Evolutionary conservation across 2,888 invertebrate genomes (phyloP).

Genomic region (Stictocephala bisonia): DNA sequence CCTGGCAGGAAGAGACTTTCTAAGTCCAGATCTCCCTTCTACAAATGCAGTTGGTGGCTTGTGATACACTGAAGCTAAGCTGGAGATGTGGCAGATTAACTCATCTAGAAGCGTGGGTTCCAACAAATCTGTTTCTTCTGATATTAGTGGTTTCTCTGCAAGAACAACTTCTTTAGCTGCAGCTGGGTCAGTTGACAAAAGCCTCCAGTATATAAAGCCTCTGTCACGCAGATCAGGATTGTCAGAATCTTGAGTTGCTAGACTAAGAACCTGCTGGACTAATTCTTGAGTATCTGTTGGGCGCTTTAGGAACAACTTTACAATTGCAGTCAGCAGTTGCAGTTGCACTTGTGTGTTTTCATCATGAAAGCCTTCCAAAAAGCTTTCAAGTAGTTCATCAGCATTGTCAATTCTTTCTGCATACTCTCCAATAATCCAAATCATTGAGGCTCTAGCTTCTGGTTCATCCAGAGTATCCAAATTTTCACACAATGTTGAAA

Average conservation of each 20-base stretch:
- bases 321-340: slow-evolving; percentile 96
- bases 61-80: slow-evolving; percentile 97
- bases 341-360: slow-evolving; percentile 97
- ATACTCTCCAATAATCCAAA: slow-evolving; percentile 91
- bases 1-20: slow-evolving; percentile 80
- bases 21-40: slow-evolving; percentile 81
- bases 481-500: slow-evolving; percentile 98
- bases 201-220: slow-evolving; percentile 99
- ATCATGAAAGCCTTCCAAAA: slow-evolving; percentile 97
- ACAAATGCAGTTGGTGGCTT: slow-evolving; percentile 99
- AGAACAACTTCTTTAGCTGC: slow-evolving; percentile 99
- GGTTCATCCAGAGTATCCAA: slow-evolving; percentile 98
- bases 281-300: slow-evolving; percentile 98
- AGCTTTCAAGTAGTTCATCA: slow-evolving; percentile 96
- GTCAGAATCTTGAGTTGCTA: slow-evolving; percentile 89
- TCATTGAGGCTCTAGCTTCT: slow-evolving; percentile 98
- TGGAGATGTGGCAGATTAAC: slow-evolving; percentile 98
- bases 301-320: slow-evolving; percentile 97
- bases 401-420: slow-evolving; percentile 99
- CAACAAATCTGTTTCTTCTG: slow-evolving; percentile 97
- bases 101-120: slow-evolving; percentile 98
- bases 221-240: slow-evolving; percentile 98
- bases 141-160: slow-evolving; percentile 98
- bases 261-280: slow-evolving; percentile 82
- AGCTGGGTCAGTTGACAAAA: slow-evolving; percentile 98